These are phyloP conservation scores for Chionomys nivalis DNA, from an alignment of 2,113 vertebrate species.

Conservation along the genomic window DNA sequence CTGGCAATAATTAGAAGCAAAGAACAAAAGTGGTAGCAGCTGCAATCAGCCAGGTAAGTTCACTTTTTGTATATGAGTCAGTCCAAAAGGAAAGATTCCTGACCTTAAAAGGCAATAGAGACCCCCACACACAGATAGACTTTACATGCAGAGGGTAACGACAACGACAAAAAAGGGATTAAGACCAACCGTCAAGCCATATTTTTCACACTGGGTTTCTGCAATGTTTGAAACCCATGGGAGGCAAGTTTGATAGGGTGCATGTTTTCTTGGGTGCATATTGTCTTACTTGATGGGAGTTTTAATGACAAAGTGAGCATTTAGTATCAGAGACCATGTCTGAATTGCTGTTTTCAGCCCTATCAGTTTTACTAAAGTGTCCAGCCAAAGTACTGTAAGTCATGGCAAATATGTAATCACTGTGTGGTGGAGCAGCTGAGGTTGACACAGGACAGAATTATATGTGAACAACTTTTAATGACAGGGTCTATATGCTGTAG, in stretches of 20 bases:
- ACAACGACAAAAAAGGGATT: not conserved
- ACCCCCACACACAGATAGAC: not conserved
- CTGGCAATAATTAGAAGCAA: constrained; percentile 62
- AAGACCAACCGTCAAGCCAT: not conserved
- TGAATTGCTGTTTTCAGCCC: not conserved
- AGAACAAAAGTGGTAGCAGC: constrained; percentile 36
- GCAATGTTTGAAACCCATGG: not conserved
- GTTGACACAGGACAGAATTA: not conserved
- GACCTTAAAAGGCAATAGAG: not conserved
- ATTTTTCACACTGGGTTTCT: not conserved
- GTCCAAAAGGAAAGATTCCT: not conserved
- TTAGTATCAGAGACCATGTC: not conserved
- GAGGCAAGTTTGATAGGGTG: not conserved
- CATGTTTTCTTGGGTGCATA: not conserved
- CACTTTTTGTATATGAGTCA: not conserved
- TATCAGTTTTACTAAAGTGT: not conserved
- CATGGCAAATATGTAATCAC: not conserved
- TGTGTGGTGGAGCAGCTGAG: not conserved
- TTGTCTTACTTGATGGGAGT: not conserved
- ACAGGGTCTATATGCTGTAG: fast-evolving
- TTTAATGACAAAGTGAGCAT: not conserved
- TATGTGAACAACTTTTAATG: not conserved
- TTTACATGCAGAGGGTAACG: fast-evolving
- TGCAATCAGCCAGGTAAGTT: constrained; percentile 12
- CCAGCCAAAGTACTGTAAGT: not conserved